Conservation (phyloP, 1,140 invertebrate genomes). For the Dinoponera quadriceps region DNA sequence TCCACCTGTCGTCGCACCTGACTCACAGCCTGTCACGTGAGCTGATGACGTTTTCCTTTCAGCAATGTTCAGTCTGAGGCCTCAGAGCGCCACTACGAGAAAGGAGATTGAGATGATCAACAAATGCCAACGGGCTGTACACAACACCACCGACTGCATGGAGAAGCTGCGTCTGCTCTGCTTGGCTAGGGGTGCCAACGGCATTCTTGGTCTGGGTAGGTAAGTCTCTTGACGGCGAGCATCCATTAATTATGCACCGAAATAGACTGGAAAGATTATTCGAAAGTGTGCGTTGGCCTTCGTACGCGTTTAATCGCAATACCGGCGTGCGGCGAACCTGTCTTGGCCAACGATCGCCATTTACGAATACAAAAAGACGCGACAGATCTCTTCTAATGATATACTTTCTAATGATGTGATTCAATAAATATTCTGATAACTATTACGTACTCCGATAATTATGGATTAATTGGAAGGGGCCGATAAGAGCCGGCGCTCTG, state of each 20-base stretch:
- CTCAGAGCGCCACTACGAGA: constrained; percentile 90
- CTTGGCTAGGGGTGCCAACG: constrained; percentile 93
- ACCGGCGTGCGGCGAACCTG: too few relatives aligned
- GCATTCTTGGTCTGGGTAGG: constrained; percentile 96
- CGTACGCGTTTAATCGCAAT: too few relatives aligned
- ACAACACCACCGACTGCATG: constrained; percentile 90
- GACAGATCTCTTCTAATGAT: too few relatives aligned
- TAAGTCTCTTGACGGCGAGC: constrained; percentile 81
- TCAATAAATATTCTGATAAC: too few relatives aligned
- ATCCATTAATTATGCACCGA: neutral
- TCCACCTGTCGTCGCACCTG: neutral
- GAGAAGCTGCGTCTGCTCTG: constrained; percentile 94
- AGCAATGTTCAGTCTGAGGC: constrained; percentile 89
- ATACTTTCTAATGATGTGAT: too few relatives aligned
- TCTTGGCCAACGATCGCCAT: too few relatives aligned
- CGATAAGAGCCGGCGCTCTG: too few relatives aligned
- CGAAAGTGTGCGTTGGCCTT: too few relatives aligned
- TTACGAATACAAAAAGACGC: too few relatives aligned
- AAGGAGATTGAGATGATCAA: constrained; percentile 94
- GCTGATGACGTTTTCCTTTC: constrained; percentile 35
- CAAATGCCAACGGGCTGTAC: constrained; percentile 88
- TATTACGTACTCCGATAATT: too few relatives aligned
- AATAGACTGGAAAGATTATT: too few relatives aligned
- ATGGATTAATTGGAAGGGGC: too few relatives aligned
- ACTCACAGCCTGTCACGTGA: constrained; percentile 54